Evolutionary conservation across 2,888 invertebrate species (phyloP), one percentile per base, ranked within the genome.

Genomic region (Serrognathus titanus): DNA sequence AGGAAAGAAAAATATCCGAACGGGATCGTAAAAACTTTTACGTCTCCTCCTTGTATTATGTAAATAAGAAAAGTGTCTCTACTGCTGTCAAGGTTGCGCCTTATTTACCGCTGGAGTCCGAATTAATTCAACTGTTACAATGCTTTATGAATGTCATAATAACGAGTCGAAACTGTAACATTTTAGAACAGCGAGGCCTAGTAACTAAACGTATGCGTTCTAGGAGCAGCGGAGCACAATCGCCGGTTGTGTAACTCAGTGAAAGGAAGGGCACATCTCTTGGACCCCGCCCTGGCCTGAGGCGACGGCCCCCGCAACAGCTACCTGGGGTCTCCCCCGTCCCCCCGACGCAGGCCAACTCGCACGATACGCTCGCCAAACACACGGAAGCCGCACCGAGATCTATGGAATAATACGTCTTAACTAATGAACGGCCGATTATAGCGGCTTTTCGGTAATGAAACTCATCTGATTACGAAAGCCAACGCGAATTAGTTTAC

Each of bases 251-350:
- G 75, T 75, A 76, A 75, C 73, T 67, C 69, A 71, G 76, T 75
- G 76, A 75, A 75, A 75, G 76, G 76, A 76, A 76, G 76, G 76
- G 76, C 76, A 76, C 75, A 76, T 76, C 75, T 75, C 72, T 72
- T 71, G 72, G 70, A 70, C 77, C 74, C 74, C 76, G 75, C 76
- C 76, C 72, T 69, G 72, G 71, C 75, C 74, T 58, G 64, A 62
- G 75, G 75, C 75, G 63, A 59, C 69, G 70, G 71, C 76, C 75
- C 76, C 76, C 76, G 75, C 76, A 75, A 71, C 70, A 71, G 60
- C 65, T 64, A 63, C 64, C 55, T 57, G 52, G 52, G 58, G 46
- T 48, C 63, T 55, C 59, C 65, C 52, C 59, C 57, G 61, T 48
- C 58, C 54, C 59, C 56, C 41, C 51, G 53, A 45, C 47, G 46